Base-by-base conservation (phyloP, 2,888 invertebrate species). In the Andrena trimmerana region DNA sequence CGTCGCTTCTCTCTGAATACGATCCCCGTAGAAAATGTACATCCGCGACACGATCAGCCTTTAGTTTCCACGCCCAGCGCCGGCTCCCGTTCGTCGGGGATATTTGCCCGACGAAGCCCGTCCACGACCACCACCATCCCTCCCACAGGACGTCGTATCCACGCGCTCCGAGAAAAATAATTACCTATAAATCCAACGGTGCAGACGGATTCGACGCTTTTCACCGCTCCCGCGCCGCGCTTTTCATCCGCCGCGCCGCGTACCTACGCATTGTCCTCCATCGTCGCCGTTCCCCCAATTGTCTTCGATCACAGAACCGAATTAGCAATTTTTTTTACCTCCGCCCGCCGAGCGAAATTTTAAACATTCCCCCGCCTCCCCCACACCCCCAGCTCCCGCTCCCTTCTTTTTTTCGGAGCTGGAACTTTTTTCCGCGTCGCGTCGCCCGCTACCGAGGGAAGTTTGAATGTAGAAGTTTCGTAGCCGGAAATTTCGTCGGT, bases 161-260 rank as follows among this genome's bases (percentile, higher is more conserved):
- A 20, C 73, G 33, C 68, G 59, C 20, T 70, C 67, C 72, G 75
- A 87, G 86, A 90, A 92, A 92, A 92, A 92, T 92, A 93, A 93
- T 93, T 92, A 92, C 90, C 91, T 92, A 92, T 93, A 92, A 91
- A 92, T 91, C 92, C 91, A 86, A 85, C 84, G 83, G 31, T 16
- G 42, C 42, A 75, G 73, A 78, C 75, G 85, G 72, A 73, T 85
- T 87, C 85, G 54, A 85, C 48, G 82, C 82, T 76, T 80, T 76
- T 74, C 62, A 50, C 50, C 72, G 52, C 20, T 27, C 52, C 59
- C 31, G 31, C 60, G 31, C 5, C 42, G 50, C 77, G 6, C 16
- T 70, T 79, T 83, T 72, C 74, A 60, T 63, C n/a, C 60, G 13
- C 24, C 71, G 50, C 68, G 31, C 31, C 33, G 59, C 42, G 42